These are phyloP conservation scores for Chrysaora quinquecirrha DNA, from an alignment of 30 jellyfish, hydroid and myxozoan species.

Conservation along the genomic window DNA sequence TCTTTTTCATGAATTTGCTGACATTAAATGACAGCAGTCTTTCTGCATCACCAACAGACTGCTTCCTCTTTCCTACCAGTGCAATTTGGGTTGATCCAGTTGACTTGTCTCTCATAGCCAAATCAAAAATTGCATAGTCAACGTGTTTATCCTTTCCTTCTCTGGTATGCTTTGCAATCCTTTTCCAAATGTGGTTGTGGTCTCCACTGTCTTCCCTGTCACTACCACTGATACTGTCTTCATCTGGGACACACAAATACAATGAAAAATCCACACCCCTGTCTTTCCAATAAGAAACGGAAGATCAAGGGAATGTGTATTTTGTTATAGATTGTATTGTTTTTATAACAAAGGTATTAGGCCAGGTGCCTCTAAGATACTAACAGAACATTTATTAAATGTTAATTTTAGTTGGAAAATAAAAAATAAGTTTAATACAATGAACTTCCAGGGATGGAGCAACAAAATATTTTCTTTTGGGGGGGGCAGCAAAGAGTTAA, in stretches of 20 bases:
- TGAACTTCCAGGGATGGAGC: too few relatives aligned
- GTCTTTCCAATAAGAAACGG: neutral
- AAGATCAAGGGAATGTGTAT: neutral
- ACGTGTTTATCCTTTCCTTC: constrained; percentile 32
- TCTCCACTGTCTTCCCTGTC: constrained; percentile 30
- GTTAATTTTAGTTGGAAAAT: too few relatives aligned
- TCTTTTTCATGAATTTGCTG: constrained; percentile 27
- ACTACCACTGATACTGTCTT: constrained; percentile 23
- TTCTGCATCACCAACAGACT: constrained; percentile 34
- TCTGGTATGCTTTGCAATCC: constrained; percentile 30
- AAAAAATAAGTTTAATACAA: too few relatives aligned
- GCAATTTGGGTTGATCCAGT: constrained; percentile 21
- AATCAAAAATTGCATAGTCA: constrained; percentile 11
- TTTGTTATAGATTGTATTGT: too few relatives aligned
- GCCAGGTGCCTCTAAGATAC: too few relatives aligned
- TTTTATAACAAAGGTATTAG: too few relatives aligned
- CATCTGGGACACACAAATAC: constrained; percentile 29
- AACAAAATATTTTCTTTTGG: too few relatives aligned
- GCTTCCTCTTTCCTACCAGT: constrained; percentile 14
- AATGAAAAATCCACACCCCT: neutral
- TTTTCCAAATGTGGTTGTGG: constrained; percentile 14
- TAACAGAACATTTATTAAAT: too few relatives aligned
- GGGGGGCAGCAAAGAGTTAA: too few relatives aligned
- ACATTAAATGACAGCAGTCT: constrained; percentile 20
- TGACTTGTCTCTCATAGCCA: constrained; percentile 33